Evolutionary conservation across 2,888 invertebrate genomes (phyloP), one percentile per base, ranked within the genome.

Genomic region (Dorcus hopei): DNA sequence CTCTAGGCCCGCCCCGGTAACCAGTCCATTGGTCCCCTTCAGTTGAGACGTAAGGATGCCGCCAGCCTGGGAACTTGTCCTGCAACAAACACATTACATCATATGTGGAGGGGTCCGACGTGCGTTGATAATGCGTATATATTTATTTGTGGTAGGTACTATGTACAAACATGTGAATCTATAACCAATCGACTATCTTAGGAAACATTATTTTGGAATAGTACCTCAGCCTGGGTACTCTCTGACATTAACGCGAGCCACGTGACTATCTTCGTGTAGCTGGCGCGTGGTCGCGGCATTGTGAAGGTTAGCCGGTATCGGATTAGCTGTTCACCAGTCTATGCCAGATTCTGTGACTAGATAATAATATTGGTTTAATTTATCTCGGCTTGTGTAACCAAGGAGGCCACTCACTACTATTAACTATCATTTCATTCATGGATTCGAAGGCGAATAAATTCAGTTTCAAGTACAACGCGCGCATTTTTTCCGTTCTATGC

Each of bases 1-100:
- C 70, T 81, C 80, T 69, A 80, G 79, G 78, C 85, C 83, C 83
- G 85, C 84, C 85, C 86, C 85, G 81, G 85, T 84, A 78, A 85
- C 83, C 79, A 85, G 82, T 78, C 87, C 87, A 84, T 86, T 86
- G 84, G 86, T 81, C 76, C 85, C 82, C 79, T 85, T 86, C 79
- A 86, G 81, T 81, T 86, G 86, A 79, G 86, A 85, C 82, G 84
- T 83, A 81, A 85, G 82, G 81, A 85, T 77, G 70, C 79, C 77
- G 70, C 78, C 78, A 70, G 80, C 75, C 67, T 78, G 78, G 69
- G 77, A 77, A 70, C 74, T 78, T 67, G 78, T 74, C 71, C 79
- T 79, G 78, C 67, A 79, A 78, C 76, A 75, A 75, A 72, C 64
- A 69, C 59, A 61, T 64, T 65, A 57, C 60, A 54, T 60, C 60